phyloP scores from a whole-genome alignment of 2,113 vertebrate genomes.

The Apteryx mantelli region DNA sequence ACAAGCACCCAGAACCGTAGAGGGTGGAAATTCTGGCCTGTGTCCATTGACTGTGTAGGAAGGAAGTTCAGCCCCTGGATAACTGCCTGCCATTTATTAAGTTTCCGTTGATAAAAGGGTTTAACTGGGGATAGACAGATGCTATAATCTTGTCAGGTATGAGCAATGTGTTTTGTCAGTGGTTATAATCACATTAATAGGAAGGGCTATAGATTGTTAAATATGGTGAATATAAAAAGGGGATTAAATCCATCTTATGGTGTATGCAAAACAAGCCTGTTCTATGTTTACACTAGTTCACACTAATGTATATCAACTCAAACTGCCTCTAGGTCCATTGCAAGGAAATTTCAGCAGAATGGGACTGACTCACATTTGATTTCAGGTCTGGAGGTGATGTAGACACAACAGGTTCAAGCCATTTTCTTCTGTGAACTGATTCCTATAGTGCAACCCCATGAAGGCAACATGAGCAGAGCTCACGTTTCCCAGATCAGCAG shows the following conservation, averaged over 20 bases:
- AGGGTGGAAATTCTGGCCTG: background rate
- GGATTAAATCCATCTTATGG: background rate
- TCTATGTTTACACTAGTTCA: background rate
- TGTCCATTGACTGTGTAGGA: background rate
- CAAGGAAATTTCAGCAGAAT: background rate
- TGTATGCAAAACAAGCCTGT: background rate
- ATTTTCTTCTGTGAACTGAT: background rate
- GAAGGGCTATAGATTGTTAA: background rate
- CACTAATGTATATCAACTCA: background rate
- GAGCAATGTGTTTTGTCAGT: background rate
- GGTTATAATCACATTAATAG: background rate
- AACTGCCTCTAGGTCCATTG: background rate
- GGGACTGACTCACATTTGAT: background rate
- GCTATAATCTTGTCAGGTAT: background rate
- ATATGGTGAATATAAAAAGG: background rate
- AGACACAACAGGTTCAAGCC: background rate
- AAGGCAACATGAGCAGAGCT: background rate
- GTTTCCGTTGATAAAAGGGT: background rate
- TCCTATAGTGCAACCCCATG: background rate
- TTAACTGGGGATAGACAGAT: background rate
- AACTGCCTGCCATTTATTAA: background rate
- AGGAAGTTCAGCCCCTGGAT: background rate
- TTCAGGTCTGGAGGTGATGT: background rate
- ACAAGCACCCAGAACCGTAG: background rate
- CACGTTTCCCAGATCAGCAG: rapidly evolving